Conservation (phyloP, 2,888 invertebrate genomes). For the Brachyopa scutellaris region DNA sequence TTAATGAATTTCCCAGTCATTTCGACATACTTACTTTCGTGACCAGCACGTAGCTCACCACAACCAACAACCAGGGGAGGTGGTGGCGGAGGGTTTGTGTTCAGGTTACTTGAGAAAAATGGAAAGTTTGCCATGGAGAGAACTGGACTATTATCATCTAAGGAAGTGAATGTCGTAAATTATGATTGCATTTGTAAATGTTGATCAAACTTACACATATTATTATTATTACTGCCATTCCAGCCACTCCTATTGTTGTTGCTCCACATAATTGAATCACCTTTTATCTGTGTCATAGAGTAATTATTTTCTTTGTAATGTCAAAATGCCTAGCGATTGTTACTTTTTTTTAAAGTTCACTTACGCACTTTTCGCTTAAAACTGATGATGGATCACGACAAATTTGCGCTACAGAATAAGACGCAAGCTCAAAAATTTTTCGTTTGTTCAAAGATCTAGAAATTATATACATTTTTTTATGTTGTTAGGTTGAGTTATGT, state of each 20-base stretch:
- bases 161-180: background rate
- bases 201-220: constrained; percentile 31
- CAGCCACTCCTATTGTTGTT: constrained; percentile 42
- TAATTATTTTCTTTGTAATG: too few species aligned
- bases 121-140: constrained; percentile 42
- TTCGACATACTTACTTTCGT: constrained; percentile 84
- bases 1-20: constrained; percentile 86
- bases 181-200: background rate
- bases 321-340: background rate
- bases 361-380: constrained; percentile 35
- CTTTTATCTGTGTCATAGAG: constrained; percentile 3
- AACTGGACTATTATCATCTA: constrained; percentile 20
- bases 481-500: constrained; percentile 1
- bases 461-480: constrained; percentile 65
- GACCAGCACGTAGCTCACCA: constrained; percentile 83
- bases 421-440: constrained; percentile 39
- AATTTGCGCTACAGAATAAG: constrained; percentile 26
- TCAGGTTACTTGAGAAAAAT: constrained; percentile 77
- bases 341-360: constrained; percentile 9
- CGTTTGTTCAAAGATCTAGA: constrained; percentile 57
- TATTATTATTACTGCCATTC: constrained; percentile 27
- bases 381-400: constrained; percentile 10
- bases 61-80: constrained; percentile 82
- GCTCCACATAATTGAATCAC: constrained; percentile 40
- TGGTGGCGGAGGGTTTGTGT: constrained; percentile 80